Percentiles rank a stretch among this genome's conserved stretches.
These are phyloP conservation scores for Zosterops japonicus DNA, from an alignment of 2,113 vertebrate genomes.

Conservation along the genomic window DNA sequence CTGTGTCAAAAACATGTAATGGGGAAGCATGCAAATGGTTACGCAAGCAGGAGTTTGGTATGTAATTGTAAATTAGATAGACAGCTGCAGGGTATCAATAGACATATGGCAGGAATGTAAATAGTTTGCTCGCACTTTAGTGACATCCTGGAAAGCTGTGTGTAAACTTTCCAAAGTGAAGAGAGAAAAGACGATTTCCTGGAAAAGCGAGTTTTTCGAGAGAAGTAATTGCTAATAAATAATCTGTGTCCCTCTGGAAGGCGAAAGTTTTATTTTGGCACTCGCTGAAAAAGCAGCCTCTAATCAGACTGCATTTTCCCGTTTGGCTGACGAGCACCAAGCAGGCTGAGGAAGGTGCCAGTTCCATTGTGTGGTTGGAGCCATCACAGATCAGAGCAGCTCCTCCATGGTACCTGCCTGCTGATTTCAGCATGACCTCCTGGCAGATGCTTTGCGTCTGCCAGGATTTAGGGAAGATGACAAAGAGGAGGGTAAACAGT, in stretches of 20 bases:
- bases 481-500: background rate
- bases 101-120: constrained; percentile 54
- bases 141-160: constrained; percentile 52
- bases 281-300: background rate
- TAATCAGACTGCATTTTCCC: background rate
- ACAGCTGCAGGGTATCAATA: constrained; percentile 30
- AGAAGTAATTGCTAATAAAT: constrained; percentile 24
- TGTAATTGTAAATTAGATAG: constrained; percentile 40
- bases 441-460: background rate
- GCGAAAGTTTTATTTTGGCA: background rate
- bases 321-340: background rate
- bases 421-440: background rate
- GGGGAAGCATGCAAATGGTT: constrained; percentile 31
- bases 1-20: background rate
- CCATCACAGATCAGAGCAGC: background rate
- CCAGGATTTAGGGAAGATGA: constrained; percentile 2
- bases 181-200: background rate
- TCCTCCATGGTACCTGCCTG: background rate
- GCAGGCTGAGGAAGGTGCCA: background rate
- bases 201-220: background rate
- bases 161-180: constrained; percentile 53
- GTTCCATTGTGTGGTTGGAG: background rate
- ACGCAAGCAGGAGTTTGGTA: constrained; percentile 14
- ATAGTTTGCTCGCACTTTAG: constrained; percentile 40
- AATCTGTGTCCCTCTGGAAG: background rate